Percentiles rank a stretch among this genome's conserved stretches.
Evolutionary conservation across 2,797 vertebrate species (phyloP).

Genomic region (Pachyuromys duprasi): DNA sequence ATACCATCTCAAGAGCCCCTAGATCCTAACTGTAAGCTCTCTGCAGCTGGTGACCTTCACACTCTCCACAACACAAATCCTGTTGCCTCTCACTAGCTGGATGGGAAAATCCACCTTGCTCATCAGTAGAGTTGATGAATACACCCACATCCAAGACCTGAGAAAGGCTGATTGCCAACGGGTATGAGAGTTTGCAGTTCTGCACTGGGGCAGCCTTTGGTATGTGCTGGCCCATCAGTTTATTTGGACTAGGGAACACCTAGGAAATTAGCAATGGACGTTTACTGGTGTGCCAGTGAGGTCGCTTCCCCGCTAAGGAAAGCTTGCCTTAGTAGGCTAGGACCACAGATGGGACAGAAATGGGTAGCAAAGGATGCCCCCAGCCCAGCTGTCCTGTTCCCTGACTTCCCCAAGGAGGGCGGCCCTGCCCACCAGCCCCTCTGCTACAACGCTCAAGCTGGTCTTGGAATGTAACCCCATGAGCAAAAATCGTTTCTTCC

Average conservation of each 20-base stretch:
- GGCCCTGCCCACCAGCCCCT: neutral
- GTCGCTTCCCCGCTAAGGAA: neutral
- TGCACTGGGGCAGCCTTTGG: neutral
- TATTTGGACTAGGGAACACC: neutral
- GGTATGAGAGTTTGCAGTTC: neutral
- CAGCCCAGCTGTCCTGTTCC: too few relatives aligned
- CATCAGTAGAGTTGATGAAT: neutral
- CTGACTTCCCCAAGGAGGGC: neutral
- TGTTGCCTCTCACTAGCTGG: neutral
- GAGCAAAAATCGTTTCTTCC: neutral
- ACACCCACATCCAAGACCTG: neutral
- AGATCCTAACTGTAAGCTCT: too few relatives aligned
- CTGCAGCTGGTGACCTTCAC: too few relatives aligned
- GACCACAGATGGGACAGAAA: neutral
- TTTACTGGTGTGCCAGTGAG: neutral
- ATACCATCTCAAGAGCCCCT: too few relatives aligned
- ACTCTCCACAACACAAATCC: too few relatives aligned
- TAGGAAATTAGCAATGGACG: neutral
- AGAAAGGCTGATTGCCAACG: neutral
- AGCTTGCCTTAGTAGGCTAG: neutral
- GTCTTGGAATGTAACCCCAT: neutral
- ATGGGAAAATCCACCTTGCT: conserved; percentile 13
- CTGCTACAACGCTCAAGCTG: too few relatives aligned
- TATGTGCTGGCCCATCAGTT: neutral
- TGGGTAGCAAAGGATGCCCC: too few relatives aligned